Evolutionary conservation across 1,140 invertebrate genomes (phyloP).

Genomic region (Eurosta solidaginis): DNA sequence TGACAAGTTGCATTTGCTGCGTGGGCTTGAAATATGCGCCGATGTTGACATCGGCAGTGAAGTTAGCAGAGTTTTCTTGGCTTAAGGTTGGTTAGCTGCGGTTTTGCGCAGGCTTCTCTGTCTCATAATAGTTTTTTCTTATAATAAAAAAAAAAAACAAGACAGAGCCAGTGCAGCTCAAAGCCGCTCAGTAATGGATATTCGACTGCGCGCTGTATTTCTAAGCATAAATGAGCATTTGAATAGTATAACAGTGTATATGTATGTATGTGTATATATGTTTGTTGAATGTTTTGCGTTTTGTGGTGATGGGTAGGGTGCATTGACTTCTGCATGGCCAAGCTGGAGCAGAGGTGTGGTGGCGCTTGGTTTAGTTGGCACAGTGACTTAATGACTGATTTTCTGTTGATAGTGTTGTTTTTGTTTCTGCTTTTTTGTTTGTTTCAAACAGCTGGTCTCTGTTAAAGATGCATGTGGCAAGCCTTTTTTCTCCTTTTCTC

Average conservation of each 20-base stretch:
- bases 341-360: not conserved
- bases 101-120: not conserved
- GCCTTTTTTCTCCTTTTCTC: not conserved
- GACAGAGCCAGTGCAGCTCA: not conserved
- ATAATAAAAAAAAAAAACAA: not conserved
- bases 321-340: slow-evolving; percentile 30
- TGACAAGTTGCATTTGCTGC: not conserved
- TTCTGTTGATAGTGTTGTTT: not conserved
- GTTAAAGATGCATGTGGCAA: not conserved
- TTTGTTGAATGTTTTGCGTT: not conserved
- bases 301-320: slow-evolving; percentile 4
- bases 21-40: not conserved
- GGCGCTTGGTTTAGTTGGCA: not conserved
- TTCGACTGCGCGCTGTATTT: not conserved
- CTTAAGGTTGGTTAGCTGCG: not conserved
- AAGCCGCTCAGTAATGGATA: not conserved
- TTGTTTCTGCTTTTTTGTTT: not conserved
- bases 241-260: not conserved
- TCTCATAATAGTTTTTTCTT: not conserved
- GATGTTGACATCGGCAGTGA: not conserved
- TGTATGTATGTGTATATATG: not conserved
- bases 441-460: too few relatives aligned
- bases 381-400: slow-evolving; percentile 27
- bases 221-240: not conserved
- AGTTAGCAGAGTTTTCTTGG: not conserved